Percentiles rank a stretch among this genome's conserved stretches.
These are phyloP conservation scores for Rhynchotus rufescens DNA, from an alignment of 2,797 vertebrate genomes.

Conservation along the genomic window DNA sequence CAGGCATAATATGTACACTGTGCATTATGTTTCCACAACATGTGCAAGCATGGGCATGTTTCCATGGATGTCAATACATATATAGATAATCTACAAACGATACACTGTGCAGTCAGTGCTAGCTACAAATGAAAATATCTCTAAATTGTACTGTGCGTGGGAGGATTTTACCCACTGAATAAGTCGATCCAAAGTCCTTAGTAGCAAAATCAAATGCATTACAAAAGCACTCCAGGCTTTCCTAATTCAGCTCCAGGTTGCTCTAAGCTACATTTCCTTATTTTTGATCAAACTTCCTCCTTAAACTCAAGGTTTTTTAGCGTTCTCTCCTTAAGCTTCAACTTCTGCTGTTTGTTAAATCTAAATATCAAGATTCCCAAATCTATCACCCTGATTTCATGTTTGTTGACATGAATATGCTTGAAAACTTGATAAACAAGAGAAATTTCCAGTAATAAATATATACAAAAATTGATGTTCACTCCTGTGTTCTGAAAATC, in stretches of 20 bases:
- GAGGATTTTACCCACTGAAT: not conserved
- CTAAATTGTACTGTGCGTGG: not conserved
- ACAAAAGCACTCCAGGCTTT: not conserved
- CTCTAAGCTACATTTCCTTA: not conserved
- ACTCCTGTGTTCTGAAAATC: not conserved
- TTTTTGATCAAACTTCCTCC: not conserved
- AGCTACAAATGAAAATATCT: conserved; percentile 10
- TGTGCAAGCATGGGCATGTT: not conserved
- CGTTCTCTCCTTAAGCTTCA: not conserved
- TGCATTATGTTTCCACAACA: too few relatives aligned
- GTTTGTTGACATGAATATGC: not conserved
- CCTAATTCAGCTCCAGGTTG: not conserved
- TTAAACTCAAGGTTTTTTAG: not conserved
- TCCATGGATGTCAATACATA: rapidly evolving
- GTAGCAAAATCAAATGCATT: not conserved
- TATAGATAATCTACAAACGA: not conserved
- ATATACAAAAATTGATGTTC: not conserved
- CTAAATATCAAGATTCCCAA: not conserved
- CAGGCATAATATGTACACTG: not conserved
- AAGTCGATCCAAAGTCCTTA: conserved; percentile 13
- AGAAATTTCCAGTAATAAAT: not conserved
- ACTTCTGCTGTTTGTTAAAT: not conserved
- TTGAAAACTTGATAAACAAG: not conserved
- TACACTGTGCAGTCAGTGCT: not conserved
- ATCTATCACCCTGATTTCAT: not conserved